These are phyloP conservation scores for Chelonus formosanus DNA, from an alignment of 2,888 invertebrate species.

Conservation along the genomic window DNA sequence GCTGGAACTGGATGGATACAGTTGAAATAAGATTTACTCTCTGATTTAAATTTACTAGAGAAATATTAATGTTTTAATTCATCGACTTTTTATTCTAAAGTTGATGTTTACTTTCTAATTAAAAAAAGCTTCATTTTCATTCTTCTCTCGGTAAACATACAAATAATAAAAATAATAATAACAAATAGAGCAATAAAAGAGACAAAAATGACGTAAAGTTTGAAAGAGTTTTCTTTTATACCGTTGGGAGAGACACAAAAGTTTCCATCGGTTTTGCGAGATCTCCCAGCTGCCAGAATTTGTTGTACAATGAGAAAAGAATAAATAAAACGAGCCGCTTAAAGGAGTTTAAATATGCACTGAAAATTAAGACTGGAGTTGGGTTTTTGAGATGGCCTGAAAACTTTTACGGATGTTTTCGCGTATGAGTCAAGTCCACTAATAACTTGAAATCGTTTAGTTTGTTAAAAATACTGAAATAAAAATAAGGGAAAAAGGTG, in stretches of 20 bases:
- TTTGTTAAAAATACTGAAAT: too few species aligned
- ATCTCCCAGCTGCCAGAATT: conserved; percentile 24
- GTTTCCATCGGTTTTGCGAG: conserved; percentile 23
- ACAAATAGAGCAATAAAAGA: conserved; percentile 12
- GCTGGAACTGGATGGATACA: too few species aligned
- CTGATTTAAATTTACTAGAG: too few species aligned
- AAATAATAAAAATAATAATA: neutral
- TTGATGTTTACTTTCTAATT: too few species aligned
- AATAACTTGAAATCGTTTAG: conserved; percentile 22
- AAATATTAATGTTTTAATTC: too few species aligned
- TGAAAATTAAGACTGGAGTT: conserved; percentile 49
- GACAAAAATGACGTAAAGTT: conserved; percentile 4
- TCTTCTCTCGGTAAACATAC: too few species aligned
- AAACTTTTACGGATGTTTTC: conserved; percentile 20
- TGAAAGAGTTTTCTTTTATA: conserved; percentile 16
- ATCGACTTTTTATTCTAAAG: too few species aligned
- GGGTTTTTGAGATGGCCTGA: conserved; percentile 12
- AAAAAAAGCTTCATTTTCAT: too few species aligned
- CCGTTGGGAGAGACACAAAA: conserved; percentile 13
- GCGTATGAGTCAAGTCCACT: conserved; percentile 10
- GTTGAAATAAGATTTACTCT: too few species aligned
- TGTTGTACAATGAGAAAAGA: conserved; percentile 16
- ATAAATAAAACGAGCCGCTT: conserved; percentile 46
- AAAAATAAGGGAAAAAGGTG: too few species aligned
- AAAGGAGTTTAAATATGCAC: conserved; percentile 54